phyloP scores from a whole-genome alignment of 2,797 vertebrate genomes.

The Characodon lateralis region DNA sequence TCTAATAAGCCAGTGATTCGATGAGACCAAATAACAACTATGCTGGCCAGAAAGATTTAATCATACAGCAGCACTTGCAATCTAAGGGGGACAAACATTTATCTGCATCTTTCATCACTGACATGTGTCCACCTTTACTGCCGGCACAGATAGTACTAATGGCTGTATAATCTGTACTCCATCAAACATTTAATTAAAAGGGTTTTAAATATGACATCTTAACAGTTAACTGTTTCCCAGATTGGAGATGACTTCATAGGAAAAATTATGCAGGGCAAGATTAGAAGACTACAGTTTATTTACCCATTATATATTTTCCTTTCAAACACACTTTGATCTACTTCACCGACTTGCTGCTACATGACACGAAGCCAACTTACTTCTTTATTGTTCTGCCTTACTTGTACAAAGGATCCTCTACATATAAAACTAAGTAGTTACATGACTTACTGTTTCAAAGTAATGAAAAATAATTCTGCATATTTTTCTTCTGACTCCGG shows the following conservation, averaged over 20 bases:
- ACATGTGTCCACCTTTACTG: constrained; percentile 12
- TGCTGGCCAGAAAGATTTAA: neutral
- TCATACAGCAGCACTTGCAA: neutral
- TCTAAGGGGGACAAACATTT: neutral
- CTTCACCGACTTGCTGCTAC: constrained; percentile 38
- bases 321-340: constrained; percentile 34
- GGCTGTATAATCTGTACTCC: neutral
- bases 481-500: neutral
- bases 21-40: neutral
- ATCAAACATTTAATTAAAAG: constrained; percentile 10
- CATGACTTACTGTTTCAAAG: constrained; percentile 1
- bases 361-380: neutral
- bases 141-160: constrained; percentile 10
- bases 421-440: neutral
- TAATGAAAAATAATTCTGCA: neutral
- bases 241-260: constrained; percentile 46
- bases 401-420: neutral
- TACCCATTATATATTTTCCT: constrained; percentile 14
- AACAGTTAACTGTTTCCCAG: constrained; percentile 33
- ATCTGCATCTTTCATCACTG: constrained; percentile 1
- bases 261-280: constrained; percentile 47
- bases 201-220: constrained; percentile 53
- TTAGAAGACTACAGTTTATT: constrained; percentile 29
- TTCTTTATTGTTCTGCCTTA: neutral
- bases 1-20: neutral